phyloP scores from a whole-genome alignment of 2,797 vertebrate species.

The Selene dorsalis region DNA sequence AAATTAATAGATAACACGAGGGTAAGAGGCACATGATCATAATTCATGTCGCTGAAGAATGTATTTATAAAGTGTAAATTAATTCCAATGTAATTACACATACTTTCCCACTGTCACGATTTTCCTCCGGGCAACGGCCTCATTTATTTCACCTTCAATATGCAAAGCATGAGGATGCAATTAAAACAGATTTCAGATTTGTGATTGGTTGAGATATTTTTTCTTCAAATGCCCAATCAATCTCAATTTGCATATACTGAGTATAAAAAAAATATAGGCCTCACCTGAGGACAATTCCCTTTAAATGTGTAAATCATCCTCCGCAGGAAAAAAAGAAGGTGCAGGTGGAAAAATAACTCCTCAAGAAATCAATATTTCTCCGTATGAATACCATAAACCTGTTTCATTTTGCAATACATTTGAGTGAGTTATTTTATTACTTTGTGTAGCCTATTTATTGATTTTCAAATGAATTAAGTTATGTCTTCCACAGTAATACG shows the following conservation, averaged over 20 bases:
- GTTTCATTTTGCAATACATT: not conserved
- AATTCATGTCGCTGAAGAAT: not conserved
- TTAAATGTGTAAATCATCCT: not conserved
- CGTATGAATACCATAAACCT: not conserved
- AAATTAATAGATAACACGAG: not conserved
- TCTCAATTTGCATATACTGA: slow-evolving; percentile 36
- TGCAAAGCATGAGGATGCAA: slow-evolving; percentile 4
- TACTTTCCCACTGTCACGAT: not conserved
- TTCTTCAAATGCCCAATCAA: slow-evolving; percentile 19
- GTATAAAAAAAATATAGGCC: not conserved
- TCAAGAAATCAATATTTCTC: not conserved
- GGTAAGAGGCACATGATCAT: not conserved
- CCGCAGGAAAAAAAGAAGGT: not conserved
- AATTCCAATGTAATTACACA: not conserved
- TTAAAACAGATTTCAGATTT: slow-evolving; percentile 28
- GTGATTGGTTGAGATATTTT: slow-evolving; percentile 28
- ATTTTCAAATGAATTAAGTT: not conserved
- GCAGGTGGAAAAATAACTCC: not conserved
- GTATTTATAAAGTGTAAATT: not conserved
- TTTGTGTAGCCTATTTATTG: not conserved
- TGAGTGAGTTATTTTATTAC: fast-evolving
- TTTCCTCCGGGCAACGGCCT: not conserved
- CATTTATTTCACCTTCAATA: slow-evolving; percentile 28
- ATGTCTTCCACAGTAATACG: not conserved
- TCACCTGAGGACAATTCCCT: not conserved